A percentile compares a stretch with the other conserved stretches of the same genome.
Conservation (phyloP, 2,888 invertebrate genomes). For the Drosophila paracracens region DNA sequence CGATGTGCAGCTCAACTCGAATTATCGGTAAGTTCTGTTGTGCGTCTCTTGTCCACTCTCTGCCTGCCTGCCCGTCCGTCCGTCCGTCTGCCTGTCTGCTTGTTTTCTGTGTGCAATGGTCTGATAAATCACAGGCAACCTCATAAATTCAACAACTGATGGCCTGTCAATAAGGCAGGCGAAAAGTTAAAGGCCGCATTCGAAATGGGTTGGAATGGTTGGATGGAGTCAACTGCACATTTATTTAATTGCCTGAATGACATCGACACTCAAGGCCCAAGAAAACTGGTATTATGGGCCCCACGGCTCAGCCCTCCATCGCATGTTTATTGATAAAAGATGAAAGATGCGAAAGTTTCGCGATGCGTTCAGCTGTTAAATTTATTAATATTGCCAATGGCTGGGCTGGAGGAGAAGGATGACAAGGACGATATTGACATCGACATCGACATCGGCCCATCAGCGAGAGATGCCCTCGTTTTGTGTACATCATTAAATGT, state of each 20-base stretch:
- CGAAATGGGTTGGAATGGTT: constrained; percentile 4
- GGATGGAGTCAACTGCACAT: constrained; percentile 57
- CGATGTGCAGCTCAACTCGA: constrained; percentile 91
- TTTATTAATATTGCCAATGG: constrained; percentile 78
- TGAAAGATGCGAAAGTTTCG: constrained; percentile 73
- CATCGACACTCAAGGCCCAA: constrained; percentile 55
- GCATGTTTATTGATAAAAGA: constrained; percentile 75
- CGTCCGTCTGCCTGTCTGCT: constrained; percentile 3
- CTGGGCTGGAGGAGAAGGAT: constrained; percentile 24
- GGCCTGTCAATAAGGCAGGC: constrained; percentile 77
- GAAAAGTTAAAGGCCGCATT: constrained; percentile 49
- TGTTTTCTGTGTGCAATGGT: constrained; percentile 68
- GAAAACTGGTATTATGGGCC: constrained; percentile 25
- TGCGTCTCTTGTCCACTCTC: constrained; percentile 7
- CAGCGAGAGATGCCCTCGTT: constrained; percentile 51
- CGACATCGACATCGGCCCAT: constrained; percentile 31
- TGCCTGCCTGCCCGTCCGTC: neutral
- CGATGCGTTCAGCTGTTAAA: constrained; percentile 75
- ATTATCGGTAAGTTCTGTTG: constrained; percentile 90
- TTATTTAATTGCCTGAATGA: constrained; percentile 76
- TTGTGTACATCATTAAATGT: constrained; percentile 78
- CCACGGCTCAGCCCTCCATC: neutral
- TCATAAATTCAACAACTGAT: constrained; percentile 74
- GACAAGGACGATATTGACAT: constrained; percentile 15
- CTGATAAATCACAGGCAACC: constrained; percentile 75